Conservation (phyloP, 2,888 invertebrate genomes). For the Parelbella ahira region DNA sequence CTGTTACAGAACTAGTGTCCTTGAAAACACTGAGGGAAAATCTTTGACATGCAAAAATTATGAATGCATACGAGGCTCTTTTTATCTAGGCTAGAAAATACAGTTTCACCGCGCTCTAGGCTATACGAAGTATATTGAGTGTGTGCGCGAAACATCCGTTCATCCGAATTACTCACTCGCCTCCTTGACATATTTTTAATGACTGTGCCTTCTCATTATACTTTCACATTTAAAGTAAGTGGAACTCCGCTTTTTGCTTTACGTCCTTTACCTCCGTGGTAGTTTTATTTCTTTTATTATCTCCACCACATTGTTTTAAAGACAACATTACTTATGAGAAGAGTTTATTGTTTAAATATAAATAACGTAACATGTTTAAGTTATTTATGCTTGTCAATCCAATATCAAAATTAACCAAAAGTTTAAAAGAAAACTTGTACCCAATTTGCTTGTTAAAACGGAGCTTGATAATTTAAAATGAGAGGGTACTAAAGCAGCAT, state of each 20-base stretch:
- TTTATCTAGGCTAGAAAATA: constrained; percentile 4
- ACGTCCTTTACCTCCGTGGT: no score
- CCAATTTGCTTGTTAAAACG: no score
- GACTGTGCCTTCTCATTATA: constrained; percentile 9
- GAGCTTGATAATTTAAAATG: no score
- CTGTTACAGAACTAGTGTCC: constrained; percentile 2
- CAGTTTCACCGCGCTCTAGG: constrained; percentile 6
- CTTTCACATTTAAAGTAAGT: constrained; percentile 2
- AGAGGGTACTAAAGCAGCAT: constrained; percentile 28
- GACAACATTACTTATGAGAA: no score
- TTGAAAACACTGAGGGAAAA: constrained; percentile 9
- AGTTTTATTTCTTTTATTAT: no score
- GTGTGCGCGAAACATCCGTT: constrained; percentile 1
- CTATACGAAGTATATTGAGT: constrained; percentile 7
- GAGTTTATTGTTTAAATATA: no score
- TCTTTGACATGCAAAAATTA: constrained; percentile 13
- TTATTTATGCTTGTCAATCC: no score
- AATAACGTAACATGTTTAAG: no score
- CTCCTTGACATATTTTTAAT: constrained; percentile 8
- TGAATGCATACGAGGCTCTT: constrained; percentile 7
- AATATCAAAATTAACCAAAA: no score
- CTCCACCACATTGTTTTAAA: no score
- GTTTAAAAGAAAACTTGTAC: no score
- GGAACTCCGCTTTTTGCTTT: neutral
- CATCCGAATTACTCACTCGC: constrained; percentile 12